A percentile compares a stretch with the other conserved stretches of the same genome.
phyloP scores from a whole-genome alignment of 30 jellyfish, hydroid and myxozoan species.

The Phacellophora camtschatica region DNA sequence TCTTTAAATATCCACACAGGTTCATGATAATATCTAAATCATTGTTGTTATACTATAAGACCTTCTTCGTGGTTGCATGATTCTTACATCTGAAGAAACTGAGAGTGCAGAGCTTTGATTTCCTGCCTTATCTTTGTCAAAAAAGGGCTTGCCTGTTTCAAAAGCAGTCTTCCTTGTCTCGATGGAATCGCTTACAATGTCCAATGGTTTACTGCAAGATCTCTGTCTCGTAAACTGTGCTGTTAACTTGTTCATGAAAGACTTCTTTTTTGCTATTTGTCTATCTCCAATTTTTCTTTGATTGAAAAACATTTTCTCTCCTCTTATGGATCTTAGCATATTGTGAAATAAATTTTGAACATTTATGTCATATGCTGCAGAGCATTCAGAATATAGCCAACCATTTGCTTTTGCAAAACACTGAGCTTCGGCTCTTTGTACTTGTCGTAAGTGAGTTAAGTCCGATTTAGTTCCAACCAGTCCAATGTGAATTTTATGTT shows the following conservation, averaged over 20 bases:
- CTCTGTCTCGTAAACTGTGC: constrained; percentile 36
- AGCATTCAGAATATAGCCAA: constrained; percentile 69
- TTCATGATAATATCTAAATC: constrained; percentile 8
- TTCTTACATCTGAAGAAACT: not conserved
- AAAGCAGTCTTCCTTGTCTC: too few relatives aligned
- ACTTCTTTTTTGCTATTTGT: constrained; percentile 9
- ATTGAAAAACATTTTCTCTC: not conserved
- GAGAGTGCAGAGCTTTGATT: not conserved
- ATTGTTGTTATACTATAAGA: constrained; percentile 45
- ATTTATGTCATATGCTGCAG: constrained; percentile 56
- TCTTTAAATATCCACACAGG: too few relatives aligned
- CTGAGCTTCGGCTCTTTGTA: constrained; percentile 48
- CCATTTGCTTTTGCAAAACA: constrained; percentile 29
- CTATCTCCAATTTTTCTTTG: constrained; percentile 5
- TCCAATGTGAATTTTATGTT: constrained; percentile 14
- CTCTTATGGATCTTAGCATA: constrained; percentile 24
- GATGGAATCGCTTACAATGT: not conserved
- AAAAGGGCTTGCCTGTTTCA: too few relatives aligned
- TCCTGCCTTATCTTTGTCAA: too few relatives aligned
- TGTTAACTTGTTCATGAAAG: constrained; percentile 32
- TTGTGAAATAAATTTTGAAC: constrained; percentile 50
- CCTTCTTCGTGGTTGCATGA: constrained; percentile 16
- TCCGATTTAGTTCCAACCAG: constrained; percentile 74
- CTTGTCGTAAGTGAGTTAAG: constrained; percentile 59
- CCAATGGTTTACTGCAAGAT: constrained; percentile 26